Evolutionary conservation across 1,140 invertebrate species (phyloP), one percentile per base, ranked within the genome.

Genomic region (Drosophila sproati): DNA sequence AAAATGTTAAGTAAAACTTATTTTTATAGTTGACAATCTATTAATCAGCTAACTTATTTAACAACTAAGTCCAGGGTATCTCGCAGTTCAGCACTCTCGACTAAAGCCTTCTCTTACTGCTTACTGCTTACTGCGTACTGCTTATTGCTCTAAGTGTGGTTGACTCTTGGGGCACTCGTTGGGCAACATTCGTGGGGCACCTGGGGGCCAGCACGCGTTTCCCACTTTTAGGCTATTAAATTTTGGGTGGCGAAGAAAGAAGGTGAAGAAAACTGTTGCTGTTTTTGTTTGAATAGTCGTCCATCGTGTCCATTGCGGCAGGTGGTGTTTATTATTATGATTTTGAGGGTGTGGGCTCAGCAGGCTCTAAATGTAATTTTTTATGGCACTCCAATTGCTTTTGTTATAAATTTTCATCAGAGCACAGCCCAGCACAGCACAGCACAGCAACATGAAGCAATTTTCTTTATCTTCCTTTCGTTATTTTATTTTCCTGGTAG

Each of bases 341-440:
- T 52, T 60, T 80, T 70, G 75, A 61, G 55, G 69, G 12, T 41
- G 63, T 59, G 34, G 52, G 37, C 66, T 75, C 61, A 31, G 78
- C 66, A 20, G 20, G 20, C 20, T 20, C 70, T 75, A 75, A 88
- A 89, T 89, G 74, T 78, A 85, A 78, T 78, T 88, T 20, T 88
- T 88, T 89, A 88, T 80, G 56, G 80, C 80, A 72, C 85, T 85
- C 78, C 80, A 88, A 88, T 88, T 80, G 85, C 75, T 85, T 55
- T 59, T 78, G 61, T 82, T 75, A 68, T 80, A 86, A 82, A 88
- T 80, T 89, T 76, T 51, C 64, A 51, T n/a, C 54, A 12, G 8
- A 10, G 4, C 57, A 20, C 20, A 20, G 1, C 20, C 20, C 20
- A 20, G 20, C 20, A 20, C 20, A 20, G 20, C 20, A 20, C 20